Evolutionary conservation across 2,888 invertebrate species (phyloP), one percentile per base, ranked within the genome.

Genomic region (Morinoia aosen): DNA sequence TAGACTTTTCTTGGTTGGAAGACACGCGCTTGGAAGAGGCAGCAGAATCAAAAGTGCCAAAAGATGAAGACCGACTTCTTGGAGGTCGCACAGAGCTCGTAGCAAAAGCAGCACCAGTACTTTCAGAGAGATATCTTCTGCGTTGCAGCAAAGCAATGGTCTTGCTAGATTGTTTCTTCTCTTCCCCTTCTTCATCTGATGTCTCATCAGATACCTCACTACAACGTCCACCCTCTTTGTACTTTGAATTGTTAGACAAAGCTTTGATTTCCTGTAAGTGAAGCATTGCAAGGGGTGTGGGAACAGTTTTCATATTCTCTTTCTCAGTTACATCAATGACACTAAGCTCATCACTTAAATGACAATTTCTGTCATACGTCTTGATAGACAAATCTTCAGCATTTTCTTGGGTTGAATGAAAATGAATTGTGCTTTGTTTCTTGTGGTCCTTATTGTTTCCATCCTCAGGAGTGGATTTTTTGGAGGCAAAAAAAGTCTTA

Each of bases 121-220:
- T 96, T 95, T 96, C 96, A 0, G 96, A 96, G 16, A 95, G 76
- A 93, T 96, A 96, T 88, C 96, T 91, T 64, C 96, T 58, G n/a
- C 96, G 96, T 88, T 57, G 95, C 48, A 61, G 96, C 91, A 61
- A 91, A 57, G 96, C 58, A 88, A 91, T 58, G 11, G 25, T 57
- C 93, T 58, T 94, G 40, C 57, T 48, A 64, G 95, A 57, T 88
- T 33, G 25, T 88, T 25, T 64, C 56, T 88, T 19, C 56, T 76
- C 14, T 76, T 58, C n/a, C 61, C 95, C 93, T 40, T 95, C 95
- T 61, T 91, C 56, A 58, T 95, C 95, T 16, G 94, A 90, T 61
- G 95, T 95, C 10, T 95, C 96, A 40, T 95, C 94, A 58, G 96
- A 96, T 40, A 95, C 95, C 33, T 96, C 96, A 39, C 95, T 95